A percentile compares a stretch with the other conserved stretches of the same genome.
Evolutionary conservation across 2,113 vertebrate genomes (phyloP).

Genomic region (Pagrus major): DNA sequence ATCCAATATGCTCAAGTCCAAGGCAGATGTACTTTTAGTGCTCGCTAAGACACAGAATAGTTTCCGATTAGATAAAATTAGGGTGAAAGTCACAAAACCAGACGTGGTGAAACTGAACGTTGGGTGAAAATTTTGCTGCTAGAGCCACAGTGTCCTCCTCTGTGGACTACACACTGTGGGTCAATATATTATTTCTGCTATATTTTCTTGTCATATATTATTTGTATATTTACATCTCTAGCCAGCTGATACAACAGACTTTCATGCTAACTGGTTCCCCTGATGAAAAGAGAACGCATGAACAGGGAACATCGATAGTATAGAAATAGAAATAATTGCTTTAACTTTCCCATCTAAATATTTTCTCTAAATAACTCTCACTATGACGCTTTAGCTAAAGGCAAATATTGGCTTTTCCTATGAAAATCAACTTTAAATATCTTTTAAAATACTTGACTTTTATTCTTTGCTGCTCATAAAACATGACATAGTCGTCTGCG

Average conservation of each 20-base stretch:
- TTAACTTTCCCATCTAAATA: conserved; percentile 21
- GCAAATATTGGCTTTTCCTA: conserved; percentile 77
- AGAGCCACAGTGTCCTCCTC: conserved; percentile 10
- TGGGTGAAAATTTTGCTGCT: conserved; percentile 7
- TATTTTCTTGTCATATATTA: conserved; percentile 63
- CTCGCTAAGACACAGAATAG: background rate
- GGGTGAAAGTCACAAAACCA: conserved; percentile 6
- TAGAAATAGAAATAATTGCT: conserved; percentile 31
- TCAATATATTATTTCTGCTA: conserved; percentile 58
- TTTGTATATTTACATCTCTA: conserved; percentile 65
- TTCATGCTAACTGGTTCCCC: conserved; percentile 15
- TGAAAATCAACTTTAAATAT: conserved; percentile 60
- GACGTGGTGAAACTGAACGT: background rate
- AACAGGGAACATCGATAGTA: background rate
- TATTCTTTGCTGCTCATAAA: conserved; percentile 20
- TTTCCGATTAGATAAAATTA: conserved; percentile 14
- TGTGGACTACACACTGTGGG: conserved; percentile 17
- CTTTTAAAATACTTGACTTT: conserved; percentile 49
- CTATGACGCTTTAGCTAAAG: conserved; percentile 58
- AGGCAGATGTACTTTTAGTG: background rate
- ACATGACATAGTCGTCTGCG: conserved; percentile 25
- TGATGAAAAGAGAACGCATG: background rate
- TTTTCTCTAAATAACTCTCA: conserved; percentile 52
- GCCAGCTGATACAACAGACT: conserved; percentile 35
- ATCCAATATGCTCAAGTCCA: conserved; percentile 30